Conservation (phyloP, 2,888 invertebrate genomes). For the Plemyria rubiginata region DNA sequence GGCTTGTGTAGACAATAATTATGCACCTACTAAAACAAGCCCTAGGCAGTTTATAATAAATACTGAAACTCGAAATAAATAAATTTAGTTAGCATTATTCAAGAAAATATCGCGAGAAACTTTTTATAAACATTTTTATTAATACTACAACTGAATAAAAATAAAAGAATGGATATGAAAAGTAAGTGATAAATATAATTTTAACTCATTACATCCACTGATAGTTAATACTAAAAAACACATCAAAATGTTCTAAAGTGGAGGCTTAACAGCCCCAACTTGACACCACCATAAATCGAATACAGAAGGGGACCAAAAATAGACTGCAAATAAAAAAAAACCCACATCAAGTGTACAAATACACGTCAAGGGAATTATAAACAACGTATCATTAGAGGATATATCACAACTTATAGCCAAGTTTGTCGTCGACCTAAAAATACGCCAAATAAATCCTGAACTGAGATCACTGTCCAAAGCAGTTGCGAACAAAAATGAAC, state of each 20-base stretch:
- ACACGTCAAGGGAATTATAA: slow-evolving; percentile 60
- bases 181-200: no score
- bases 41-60: no score
- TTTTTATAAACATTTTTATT: no score
- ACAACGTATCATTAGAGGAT: slow-evolving; percentile 63
- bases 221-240: not conserved
- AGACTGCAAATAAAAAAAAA: slow-evolving; percentile 51
- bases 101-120: no score
- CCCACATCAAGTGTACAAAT: slow-evolving; percentile 51
- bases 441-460: slow-evolving; percentile 55
- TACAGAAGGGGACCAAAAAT: slow-evolving; percentile 42
- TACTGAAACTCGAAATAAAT: no score
- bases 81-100: no score
- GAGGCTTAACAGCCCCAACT: slow-evolving; percentile 20
- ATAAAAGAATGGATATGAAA: no score
- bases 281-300: slow-evolving; percentile 38
- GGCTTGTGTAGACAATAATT: no score
- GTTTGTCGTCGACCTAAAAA: slow-evolving; percentile 75
- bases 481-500: slow-evolving; percentile 49
- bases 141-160: no score
- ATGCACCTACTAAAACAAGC: no score
- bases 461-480: slow-evolving; percentile 28
- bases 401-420: slow-evolving; percentile 62
- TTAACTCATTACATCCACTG: not conserved
- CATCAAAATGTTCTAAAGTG: slow-evolving; percentile 2